Conservation (phyloP, 1,140 invertebrate species). For the Psilanteris sp. region DNA sequence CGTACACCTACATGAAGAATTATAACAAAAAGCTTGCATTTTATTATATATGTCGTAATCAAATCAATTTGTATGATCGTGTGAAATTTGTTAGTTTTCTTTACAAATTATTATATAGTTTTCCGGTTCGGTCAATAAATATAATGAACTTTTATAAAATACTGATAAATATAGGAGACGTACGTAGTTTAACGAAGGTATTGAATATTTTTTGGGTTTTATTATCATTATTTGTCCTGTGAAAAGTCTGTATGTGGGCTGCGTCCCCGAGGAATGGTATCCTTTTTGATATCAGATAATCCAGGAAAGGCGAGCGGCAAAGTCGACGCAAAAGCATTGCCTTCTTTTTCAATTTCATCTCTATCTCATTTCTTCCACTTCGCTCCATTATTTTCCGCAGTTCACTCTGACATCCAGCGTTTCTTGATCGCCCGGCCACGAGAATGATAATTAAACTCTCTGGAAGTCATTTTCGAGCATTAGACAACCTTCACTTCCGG, state of each 20-base stretch:
- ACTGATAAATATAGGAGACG: conserved; percentile 7
- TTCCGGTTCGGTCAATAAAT: no score
- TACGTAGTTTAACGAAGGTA: conserved; percentile 49
- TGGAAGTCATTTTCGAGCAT: conserved; percentile 61
- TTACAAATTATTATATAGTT: no score
- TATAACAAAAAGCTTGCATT: no score
- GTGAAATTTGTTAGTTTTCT: no score
- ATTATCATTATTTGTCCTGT: conserved; percentile 67
- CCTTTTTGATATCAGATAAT: conserved; percentile 68
- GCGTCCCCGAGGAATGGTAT: conserved; percentile 54
- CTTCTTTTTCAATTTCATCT: conserved; percentile 64
- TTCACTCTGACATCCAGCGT: conserved; percentile 48
- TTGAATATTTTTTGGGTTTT: conserved; percentile 58
- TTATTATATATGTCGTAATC: no score
- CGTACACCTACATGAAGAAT: no score
- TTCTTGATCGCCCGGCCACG: conserved; percentile 61
- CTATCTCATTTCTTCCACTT: conserved; percentile 55
- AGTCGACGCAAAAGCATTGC: conserved; percentile 60
- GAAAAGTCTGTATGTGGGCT: conserved; percentile 53
- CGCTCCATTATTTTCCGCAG: conserved; percentile 50
- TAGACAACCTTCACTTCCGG: conserved; percentile 61
- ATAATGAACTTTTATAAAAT: conserved; percentile 29
- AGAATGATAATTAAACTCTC: conserved; percentile 64
- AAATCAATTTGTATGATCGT: no score
- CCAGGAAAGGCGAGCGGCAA: conserved; percentile 61